Conservation (phyloP, 2,113 vertebrate genomes). For the Meleagris gallopavo region DNA sequence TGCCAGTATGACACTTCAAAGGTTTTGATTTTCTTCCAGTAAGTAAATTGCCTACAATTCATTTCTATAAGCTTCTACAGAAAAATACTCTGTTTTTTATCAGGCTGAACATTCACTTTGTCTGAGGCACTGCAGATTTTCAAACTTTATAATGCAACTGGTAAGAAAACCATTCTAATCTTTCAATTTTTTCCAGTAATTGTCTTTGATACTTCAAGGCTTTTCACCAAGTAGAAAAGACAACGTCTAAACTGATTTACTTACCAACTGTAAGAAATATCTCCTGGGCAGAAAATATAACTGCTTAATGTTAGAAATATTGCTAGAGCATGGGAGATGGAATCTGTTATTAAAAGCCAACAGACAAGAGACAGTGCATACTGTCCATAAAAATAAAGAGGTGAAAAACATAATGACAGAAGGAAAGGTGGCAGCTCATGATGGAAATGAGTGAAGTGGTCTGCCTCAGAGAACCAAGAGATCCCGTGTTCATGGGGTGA, state of each 20-base stretch:
- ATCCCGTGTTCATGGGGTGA: accelerated
- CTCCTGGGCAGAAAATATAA: background rate
- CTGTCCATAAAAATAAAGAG: background rate
- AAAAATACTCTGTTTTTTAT: background rate
- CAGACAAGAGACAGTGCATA: background rate
- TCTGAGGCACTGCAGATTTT: background rate
- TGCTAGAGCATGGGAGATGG: background rate
- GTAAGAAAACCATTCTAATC: background rate
- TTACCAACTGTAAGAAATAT: accelerated
- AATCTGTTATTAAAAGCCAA: background rate
- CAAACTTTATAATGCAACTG: background rate
- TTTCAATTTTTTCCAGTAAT: background rate
- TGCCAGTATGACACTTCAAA: background rate
- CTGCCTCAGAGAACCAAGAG: background rate
- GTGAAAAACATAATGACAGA: accelerated
- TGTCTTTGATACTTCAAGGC: background rate
- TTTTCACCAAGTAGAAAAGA: background rate
- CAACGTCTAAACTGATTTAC: background rate
- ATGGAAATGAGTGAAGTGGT: background rate
- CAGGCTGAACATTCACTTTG: background rate
- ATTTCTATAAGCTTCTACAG: background rate
- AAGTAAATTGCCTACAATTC: background rate
- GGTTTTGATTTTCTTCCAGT: background rate
- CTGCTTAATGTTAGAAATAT: background rate
- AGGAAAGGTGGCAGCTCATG: background rate